These are phyloP conservation scores for Imbricaverruca yamaguchii DNA, from an alignment of 2,888 invertebrate genomes.

Conservation along the genomic window DNA sequence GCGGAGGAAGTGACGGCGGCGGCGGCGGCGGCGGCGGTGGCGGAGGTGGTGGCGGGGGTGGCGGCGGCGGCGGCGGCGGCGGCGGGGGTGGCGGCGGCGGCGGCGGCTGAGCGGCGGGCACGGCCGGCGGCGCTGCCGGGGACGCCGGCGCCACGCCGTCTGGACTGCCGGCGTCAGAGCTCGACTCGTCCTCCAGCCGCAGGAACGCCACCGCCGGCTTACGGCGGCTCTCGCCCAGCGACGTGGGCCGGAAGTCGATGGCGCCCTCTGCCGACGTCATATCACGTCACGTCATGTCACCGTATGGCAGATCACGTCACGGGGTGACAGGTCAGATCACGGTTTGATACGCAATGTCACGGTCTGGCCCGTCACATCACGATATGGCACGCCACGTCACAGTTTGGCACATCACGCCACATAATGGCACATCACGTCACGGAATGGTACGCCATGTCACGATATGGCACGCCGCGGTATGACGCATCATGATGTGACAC, in stretches of 20 bases:
- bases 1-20: conserved; percentile 40
- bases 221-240: conserved; percentile 25
- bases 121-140: conserved; percentile 26
- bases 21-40: conserved; percentile 32
- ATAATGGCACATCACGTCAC: no score
- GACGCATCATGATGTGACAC: no score
- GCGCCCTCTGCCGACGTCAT: conserved; percentile 12
- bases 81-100: conserved; percentile 28
- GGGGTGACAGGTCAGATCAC: no score
- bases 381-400: no score
- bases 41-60: conserved; percentile 31
- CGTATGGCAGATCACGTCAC: no score
- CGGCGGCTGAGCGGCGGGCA: conserved; percentile 24
- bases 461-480: no score
- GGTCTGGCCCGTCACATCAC: no score
- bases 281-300: background rate
- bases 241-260: conserved; percentile 22
- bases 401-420: no score
- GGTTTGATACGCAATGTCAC: no score
- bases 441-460: no score
- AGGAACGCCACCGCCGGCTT: conserved; percentile 23
- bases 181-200: conserved; percentile 41
- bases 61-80: conserved; percentile 29
- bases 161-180: conserved; percentile 45
- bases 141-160: conserved; percentile 37